These are phyloP conservation scores for Syritta pipiens DNA, from an alignment of 2,888 invertebrate species.

Conservation along the genomic window DNA sequence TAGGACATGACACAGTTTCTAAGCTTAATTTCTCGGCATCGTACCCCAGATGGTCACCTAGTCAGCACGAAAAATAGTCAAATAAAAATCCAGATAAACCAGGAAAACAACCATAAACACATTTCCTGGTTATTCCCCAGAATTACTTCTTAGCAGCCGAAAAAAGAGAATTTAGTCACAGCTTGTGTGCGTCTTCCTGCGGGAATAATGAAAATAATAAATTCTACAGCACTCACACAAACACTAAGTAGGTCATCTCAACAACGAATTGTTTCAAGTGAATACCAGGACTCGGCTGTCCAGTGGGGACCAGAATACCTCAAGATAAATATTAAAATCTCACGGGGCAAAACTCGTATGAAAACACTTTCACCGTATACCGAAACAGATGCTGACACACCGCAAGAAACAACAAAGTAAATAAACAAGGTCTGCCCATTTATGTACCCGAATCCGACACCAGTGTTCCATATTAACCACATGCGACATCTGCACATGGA, in stretches of 20 bases:
- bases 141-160: background rate
- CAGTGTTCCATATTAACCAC: conserved; percentile 49
- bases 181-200: conserved; percentile 3
- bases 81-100: conserved; percentile 30
- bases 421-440: conserved; percentile 38
- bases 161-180: background rate
- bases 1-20: conserved; percentile 13
- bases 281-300: conserved; percentile 31
- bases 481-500: background rate
- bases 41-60: background rate
- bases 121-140: conserved; percentile 16
- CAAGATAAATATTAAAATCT: background rate
- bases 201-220: conserved; percentile 34
- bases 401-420: background rate
- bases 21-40: conserved; percentile 1
- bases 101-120: conserved; percentile 12
- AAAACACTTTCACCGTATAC: conserved; percentile 62
- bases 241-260: conserved; percentile 26
- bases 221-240: background rate
- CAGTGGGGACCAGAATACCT: background rate
- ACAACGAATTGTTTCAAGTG: conserved; percentile 24
- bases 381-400: background rate
- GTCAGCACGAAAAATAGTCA: background rate
- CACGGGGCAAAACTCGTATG: conserved; percentile 36
- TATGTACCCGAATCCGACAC: conserved; percentile 28